These are phyloP conservation scores for Magallana gigas DNA, from an alignment of 1,140 invertebrate species.

Conservation along the genomic window DNA sequence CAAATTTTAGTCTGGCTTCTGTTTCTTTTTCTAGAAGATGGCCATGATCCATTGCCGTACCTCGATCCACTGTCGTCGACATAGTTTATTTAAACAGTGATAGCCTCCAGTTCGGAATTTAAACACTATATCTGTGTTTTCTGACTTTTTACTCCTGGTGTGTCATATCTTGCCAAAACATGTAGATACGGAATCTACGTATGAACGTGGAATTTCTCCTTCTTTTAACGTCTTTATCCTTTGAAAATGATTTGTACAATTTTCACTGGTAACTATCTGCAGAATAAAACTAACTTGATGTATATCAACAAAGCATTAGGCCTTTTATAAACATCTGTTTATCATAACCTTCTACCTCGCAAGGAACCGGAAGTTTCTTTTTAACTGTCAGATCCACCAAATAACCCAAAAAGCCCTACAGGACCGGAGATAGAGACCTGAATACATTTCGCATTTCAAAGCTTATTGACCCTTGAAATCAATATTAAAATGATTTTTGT, in stretches of 20 bases:
- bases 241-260: background rate
- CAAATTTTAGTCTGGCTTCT: constrained; percentile 74
- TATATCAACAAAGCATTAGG: background rate
- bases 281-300: background rate
- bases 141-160: no score
- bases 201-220: no score
- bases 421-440: no score
- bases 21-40: constrained; percentile 72
- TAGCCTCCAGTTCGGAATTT: background rate
- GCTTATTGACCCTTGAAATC: no score
- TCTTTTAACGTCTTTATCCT: no score
- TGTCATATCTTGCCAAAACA: no score
- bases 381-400: background rate
- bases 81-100: background rate
- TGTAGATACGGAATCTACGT: no score
- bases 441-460: no score
- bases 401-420: no score
- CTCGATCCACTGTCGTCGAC: constrained; percentile 43
- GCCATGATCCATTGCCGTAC: constrained; percentile 61
- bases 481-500: no score
- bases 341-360: background rate
- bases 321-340: constrained; percentile 15
- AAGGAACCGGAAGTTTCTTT: background rate
- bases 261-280: background rate
- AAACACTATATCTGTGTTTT: no score